Evolutionary conservation across 2,797 vertebrate species (phyloP).

Genomic region (Dicrostonyx torquatus): DNA sequence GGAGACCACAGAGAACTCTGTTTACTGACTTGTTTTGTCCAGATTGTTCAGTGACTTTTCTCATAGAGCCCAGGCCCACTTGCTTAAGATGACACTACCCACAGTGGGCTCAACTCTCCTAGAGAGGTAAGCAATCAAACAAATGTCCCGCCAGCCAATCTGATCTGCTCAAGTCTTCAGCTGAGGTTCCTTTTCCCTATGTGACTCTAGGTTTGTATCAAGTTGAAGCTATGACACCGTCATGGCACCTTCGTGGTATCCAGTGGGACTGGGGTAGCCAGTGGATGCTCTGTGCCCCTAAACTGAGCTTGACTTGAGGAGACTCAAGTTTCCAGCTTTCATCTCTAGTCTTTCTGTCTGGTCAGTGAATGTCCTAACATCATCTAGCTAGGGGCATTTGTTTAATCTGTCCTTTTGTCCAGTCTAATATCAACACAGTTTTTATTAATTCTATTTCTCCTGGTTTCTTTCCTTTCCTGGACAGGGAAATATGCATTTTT

Average conservation of each 20-base stretch:
- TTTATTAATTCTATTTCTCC: background rate
- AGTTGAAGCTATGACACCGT: background rate
- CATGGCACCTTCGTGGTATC: no score
- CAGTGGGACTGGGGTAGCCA: background rate
- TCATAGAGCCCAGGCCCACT: background rate
- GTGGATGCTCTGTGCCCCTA: background rate
- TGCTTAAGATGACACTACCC: background rate
- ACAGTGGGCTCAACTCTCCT: background rate
- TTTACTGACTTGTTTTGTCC: background rate
- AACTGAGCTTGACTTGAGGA: background rate
- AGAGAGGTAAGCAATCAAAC: background rate
- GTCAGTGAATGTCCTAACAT: background rate
- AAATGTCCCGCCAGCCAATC: background rate
- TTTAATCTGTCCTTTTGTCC: background rate
- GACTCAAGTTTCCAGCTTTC: background rate
- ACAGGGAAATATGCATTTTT: background rate
- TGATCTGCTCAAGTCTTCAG: background rate
- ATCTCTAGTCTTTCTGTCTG: background rate
- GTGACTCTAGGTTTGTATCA: background rate
- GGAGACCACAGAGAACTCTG: background rate
- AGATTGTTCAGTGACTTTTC: background rate
- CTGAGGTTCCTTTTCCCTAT: background rate
- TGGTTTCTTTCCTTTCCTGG: background rate
- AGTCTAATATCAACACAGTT: background rate
- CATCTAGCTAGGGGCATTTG: background rate